Evolutionary conservation across 2,888 invertebrate genomes (phyloP).

Genomic region (Boloria euphrosyne): DNA sequence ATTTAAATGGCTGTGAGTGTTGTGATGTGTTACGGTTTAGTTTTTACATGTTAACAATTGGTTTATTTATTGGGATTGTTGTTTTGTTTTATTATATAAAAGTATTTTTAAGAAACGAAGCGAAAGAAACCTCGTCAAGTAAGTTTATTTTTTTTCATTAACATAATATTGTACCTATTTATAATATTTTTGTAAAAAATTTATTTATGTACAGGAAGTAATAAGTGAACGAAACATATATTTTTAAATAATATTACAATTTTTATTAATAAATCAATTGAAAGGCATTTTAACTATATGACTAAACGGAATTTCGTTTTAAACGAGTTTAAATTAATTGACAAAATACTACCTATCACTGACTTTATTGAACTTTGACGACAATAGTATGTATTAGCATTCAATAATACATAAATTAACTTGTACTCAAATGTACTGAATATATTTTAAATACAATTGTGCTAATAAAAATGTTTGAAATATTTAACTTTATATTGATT

Average conservation of each 20-base stretch:
- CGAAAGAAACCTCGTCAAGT: constrained; percentile 47
- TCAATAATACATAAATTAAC: constrained; percentile 47
- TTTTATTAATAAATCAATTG: too few species aligned
- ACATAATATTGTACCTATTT: not conserved
- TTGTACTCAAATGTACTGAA: constrained; percentile 22
- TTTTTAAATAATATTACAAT: too few species aligned
- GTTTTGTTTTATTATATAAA: constrained; percentile 58
- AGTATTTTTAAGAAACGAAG: constrained; percentile 43
- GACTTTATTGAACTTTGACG: constrained; percentile 44
- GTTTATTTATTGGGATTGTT: constrained; percentile 54
- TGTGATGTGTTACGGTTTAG: constrained; percentile 62
- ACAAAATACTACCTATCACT: constrained; percentile 30
- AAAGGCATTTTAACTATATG: too few species aligned
- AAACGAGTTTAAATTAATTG: constrained; percentile 10
- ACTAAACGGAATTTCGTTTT: too few species aligned
- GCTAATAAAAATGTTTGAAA: too few species aligned
- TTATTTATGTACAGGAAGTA: too few species aligned
- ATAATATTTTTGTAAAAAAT: not conserved
- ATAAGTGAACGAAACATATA: too few species aligned
- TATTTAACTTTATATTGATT: too few species aligned
- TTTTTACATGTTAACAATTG: constrained; percentile 67
- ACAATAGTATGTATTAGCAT: constrained; percentile 45
- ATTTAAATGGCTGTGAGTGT: constrained; percentile 58
- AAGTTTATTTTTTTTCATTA: constrained; percentile 42
- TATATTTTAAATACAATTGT: not conserved